phyloP scores from a whole-genome alignment of 1,140 invertebrate species.

The Bombus haemorrhoidalis region DNA sequence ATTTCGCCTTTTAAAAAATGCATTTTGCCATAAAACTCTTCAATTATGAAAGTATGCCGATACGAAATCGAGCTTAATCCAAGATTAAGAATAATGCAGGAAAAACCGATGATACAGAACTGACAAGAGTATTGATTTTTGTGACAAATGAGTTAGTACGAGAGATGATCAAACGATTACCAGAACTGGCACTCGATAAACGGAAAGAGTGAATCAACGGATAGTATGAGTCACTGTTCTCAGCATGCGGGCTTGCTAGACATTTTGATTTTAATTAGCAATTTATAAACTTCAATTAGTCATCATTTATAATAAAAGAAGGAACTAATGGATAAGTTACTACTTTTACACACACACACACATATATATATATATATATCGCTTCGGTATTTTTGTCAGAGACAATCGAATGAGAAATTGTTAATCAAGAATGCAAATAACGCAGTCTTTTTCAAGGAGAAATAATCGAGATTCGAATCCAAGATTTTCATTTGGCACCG shows the following conservation, averaged over 20 bases:
- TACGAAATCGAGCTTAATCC: no score
- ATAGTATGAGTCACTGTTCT: background rate
- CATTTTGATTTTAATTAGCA: background rate
- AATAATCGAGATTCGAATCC: background rate
- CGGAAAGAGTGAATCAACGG: constrained; percentile 12
- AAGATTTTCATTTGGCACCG: background rate
- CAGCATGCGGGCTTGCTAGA: background rate
- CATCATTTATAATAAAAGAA: constrained; percentile 3
- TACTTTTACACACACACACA: no score
- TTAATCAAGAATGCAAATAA: background rate
- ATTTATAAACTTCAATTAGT: background rate
- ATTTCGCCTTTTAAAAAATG: no score
- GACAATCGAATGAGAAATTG: background rate
- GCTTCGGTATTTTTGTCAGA: background rate
- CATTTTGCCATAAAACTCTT: no score
- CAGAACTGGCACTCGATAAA: background rate
- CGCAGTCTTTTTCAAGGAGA: background rate
- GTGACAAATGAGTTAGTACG: no score
- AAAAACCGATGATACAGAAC: no score
- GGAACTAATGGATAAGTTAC: background rate
- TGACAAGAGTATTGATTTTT: no score
- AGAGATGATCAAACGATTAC: background rate
- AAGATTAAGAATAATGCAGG: no score
- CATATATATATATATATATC: background rate
- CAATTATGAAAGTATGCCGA: no score